Conservation (phyloP, 2,888 invertebrate species). For the Conops quadrifasciatus region DNA sequence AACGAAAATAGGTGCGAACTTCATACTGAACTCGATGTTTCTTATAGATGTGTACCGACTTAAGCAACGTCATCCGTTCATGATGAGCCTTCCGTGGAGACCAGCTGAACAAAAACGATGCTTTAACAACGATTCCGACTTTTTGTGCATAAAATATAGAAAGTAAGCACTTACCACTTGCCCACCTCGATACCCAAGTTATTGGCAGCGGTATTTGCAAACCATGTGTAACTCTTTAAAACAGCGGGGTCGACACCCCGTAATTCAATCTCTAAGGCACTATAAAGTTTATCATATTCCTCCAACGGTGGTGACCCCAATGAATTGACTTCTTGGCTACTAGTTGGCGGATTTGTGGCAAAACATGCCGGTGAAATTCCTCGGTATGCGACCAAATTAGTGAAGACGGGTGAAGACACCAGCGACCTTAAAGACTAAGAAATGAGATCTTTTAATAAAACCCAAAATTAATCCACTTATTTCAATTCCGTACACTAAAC, state of each 20-base stretch:
- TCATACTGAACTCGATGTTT: slow-evolving; percentile 97
- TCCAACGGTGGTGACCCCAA: slow-evolving; percentile 16
- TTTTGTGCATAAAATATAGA: neutral
- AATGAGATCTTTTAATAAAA: neutral
- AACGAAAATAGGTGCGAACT: slow-evolving; percentile 88
- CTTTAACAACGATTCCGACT: neutral
- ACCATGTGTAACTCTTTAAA: slow-evolving; percentile 86
- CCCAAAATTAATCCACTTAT: slow-evolving; percentile 5
- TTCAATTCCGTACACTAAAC: slow-evolving; percentile 9
- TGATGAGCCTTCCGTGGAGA: slow-evolving; percentile 77
- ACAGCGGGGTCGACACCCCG: slow-evolving; percentile 89
- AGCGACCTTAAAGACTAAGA: slow-evolving; percentile 40
- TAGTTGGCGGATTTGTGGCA: neutral
- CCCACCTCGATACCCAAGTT: slow-evolving; percentile 82
- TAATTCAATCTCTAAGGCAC: slow-evolving; percentile 84
- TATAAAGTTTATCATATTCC: slow-evolving; percentile 78
- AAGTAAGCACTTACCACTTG: slow-evolving; percentile 68
- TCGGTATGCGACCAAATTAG: neutral
- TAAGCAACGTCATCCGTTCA: slow-evolving; percentile 81
- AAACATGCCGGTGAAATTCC: slow-evolving; percentile 20
- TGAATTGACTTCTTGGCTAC: neutral
- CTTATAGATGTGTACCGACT: slow-evolving; percentile 89
- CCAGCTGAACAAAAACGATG: slow-evolving; percentile 70
- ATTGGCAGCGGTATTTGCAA: slow-evolving; percentile 80
- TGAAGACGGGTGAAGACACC: too few species aligned